A percentile compares a stretch with the other conserved stretches of the same genome.
Conservation (phyloP, 37 sponge, comb jelly and placozoan genomes). For the Tethya wilhelma region DNA sequence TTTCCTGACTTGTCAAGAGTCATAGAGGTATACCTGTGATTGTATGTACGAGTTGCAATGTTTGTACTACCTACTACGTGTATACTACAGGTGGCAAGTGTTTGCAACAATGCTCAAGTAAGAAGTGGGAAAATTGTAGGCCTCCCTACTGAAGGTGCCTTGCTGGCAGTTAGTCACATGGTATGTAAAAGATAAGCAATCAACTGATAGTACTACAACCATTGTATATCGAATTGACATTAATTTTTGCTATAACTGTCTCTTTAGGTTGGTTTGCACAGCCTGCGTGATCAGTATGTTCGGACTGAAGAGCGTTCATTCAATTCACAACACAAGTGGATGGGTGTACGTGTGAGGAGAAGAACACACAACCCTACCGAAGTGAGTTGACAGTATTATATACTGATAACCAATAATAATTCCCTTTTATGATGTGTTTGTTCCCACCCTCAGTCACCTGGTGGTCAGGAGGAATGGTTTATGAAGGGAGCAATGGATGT, state of each 20-base stretch:
- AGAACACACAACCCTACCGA: conserved; percentile 19
- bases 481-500: conserved; percentile 95
- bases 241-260: too few relatives aligned
- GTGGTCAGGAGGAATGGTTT: conserved; percentile 69
- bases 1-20: conserved; percentile 56
- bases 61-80: background rate
- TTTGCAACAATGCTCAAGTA: conserved; percentile 95
- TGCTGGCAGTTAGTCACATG: conserved; percentile 69
- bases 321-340: conserved; percentile 92
- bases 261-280: conserved; percentile 65
- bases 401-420: conserved; percentile 2
- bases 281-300: conserved; percentile 70
- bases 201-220: too few relatives aligned
- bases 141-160: conserved; percentile 92
- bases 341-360: conserved; percentile 80
- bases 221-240: too few relatives aligned
- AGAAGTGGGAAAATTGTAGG: conserved; percentile 69
- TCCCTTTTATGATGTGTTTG: background rate
- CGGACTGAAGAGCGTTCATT: conserved; percentile 86
- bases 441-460: background rate
- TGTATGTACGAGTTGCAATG: background rate
- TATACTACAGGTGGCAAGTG: conserved; percentile 78
- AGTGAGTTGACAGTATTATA: conserved; percentile 6
- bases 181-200: conserved; percentile 40
- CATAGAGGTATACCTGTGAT: conserved; percentile 40